phyloP scores from a whole-genome alignment of 1,140 invertebrate genomes.

The Oscheius sp. region DNA sequence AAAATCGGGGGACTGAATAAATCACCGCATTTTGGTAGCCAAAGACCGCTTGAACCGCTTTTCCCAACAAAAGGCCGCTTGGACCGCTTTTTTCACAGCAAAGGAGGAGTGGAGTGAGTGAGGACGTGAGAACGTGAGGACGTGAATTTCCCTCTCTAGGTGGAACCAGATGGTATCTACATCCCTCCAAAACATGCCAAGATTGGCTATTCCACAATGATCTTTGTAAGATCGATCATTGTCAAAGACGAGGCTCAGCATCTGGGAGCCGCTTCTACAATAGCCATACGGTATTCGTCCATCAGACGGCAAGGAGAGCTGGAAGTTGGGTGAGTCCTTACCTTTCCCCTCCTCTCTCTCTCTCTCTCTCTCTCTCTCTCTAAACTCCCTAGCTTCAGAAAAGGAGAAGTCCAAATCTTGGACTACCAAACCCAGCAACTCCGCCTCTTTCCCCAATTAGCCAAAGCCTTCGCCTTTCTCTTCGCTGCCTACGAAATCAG shows the following conservation, averaged over 20 bases:
- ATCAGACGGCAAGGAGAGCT: conserved; percentile 82
- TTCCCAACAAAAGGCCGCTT: no score
- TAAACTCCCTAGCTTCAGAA: neutral
- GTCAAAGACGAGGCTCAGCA: conserved; percentile 55
- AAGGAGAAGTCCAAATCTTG: conserved; percentile 79
- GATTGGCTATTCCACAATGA: conserved; percentile 87
- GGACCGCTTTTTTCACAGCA: no score
- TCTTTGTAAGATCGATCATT: conserved; percentile 81
- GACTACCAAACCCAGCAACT: conserved; percentile 90
- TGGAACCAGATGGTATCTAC: conserved; percentile 78
- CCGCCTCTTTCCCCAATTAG: conserved; percentile 79
- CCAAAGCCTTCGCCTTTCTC: conserved; percentile 75
- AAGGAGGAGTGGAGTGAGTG: no score
- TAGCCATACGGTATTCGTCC: conserved; percentile 76
- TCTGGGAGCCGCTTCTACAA: conserved; percentile 61
- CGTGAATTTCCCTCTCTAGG: no score
- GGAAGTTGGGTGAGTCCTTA: conserved; percentile 76
- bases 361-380: no score
- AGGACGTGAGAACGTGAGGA: no score
- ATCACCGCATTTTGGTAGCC: no score
- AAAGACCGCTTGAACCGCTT: no score
- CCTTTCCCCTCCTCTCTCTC: no score
- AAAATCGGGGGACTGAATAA: no score
- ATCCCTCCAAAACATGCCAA: conserved; percentile 78
- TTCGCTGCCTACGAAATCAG: conserved; percentile 74